Conservation (phyloP, 2,797 vertebrate genomes). For the Parotocinclus haroldoi region DNA sequence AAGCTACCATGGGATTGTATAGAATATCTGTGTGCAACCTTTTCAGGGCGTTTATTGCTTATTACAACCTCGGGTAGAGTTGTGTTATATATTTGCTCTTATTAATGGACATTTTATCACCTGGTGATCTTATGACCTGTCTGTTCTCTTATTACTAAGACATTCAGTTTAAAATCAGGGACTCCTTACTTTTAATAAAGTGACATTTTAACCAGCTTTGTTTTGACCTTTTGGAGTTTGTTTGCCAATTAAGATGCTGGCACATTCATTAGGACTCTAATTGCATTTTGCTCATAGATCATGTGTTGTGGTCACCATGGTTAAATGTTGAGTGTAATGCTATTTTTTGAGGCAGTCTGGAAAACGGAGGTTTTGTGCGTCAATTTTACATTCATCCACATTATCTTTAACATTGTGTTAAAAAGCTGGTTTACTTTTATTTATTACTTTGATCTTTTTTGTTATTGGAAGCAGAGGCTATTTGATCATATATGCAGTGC, state of each 20-base stretch:
- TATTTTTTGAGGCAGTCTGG: not conserved
- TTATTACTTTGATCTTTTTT: too few relatives aligned
- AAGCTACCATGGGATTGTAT: too few relatives aligned
- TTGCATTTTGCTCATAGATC: constrained; percentile 45
- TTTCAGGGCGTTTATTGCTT: too few relatives aligned
- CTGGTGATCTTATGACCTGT: not conserved
- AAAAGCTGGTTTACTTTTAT: not conserved
- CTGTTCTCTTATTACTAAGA: constrained; percentile 54
- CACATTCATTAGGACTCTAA: constrained; percentile 60
- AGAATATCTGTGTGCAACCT: too few relatives aligned
- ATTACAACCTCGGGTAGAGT: too few relatives aligned
- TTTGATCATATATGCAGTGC: too few relatives aligned
- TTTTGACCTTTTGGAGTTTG: constrained; percentile 67
- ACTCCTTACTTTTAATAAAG: constrained; percentile 66
- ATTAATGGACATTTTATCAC: not conserved
- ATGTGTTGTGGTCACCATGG: not conserved
- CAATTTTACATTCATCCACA: not conserved
- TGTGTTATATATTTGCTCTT: too few relatives aligned
- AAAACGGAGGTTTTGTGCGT: not conserved
- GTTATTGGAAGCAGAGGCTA: too few relatives aligned
- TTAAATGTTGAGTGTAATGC: constrained; percentile 10
- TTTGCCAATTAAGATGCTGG: constrained; percentile 63
- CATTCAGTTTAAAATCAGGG: constrained; percentile 54
- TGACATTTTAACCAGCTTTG: constrained; percentile 69
- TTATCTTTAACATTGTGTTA: not conserved